Percentiles rank a stretch among this genome's conserved stretches.
Conservation (phyloP, 1,140 invertebrate genomes). For the Halesus radiatus region DNA sequence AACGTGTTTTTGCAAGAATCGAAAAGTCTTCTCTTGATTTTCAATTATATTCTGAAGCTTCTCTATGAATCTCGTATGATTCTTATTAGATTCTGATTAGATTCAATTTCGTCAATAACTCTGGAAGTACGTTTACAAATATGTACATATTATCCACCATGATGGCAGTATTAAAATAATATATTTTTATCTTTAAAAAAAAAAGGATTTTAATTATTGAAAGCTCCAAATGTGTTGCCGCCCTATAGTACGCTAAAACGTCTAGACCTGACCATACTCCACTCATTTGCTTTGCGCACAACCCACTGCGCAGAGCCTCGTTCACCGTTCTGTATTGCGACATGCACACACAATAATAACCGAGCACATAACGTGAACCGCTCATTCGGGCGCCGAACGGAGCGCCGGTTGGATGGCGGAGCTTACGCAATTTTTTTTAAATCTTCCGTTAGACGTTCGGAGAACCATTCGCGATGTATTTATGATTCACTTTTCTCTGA, state of each 20-base stretch:
- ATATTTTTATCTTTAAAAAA: too few species aligned
- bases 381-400: constrained; percentile 25
- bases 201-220: too few species aligned
- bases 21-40: too few species aligned
- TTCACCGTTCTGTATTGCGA: constrained; percentile 39
- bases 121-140: too few species aligned
- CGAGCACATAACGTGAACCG: constrained; percentile 1
- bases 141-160: too few species aligned
- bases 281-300: constrained; percentile 40
- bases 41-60: too few species aligned
- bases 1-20: too few species aligned
- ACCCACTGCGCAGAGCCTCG: constrained; percentile 30
- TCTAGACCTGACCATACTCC: constrained; percentile 44
- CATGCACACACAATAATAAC: constrained; percentile 4
- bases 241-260: constrained; percentile 38
- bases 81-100: too few species aligned
- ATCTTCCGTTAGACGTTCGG: not conserved
- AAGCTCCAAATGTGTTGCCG: not conserved
- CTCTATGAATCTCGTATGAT: too few species aligned
- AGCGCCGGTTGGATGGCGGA: not conserved
- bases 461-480: constrained; percentile 8
- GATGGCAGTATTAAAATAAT: too few species aligned
- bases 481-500: constrained; percentile 17
- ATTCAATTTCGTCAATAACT: too few species aligned
- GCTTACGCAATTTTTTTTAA: not conserved